Evolutionary conservation across 2,797 vertebrate species (phyloP), one percentile per base, ranked within the genome.

Genomic region (Bradypodion pumilum): DNA sequence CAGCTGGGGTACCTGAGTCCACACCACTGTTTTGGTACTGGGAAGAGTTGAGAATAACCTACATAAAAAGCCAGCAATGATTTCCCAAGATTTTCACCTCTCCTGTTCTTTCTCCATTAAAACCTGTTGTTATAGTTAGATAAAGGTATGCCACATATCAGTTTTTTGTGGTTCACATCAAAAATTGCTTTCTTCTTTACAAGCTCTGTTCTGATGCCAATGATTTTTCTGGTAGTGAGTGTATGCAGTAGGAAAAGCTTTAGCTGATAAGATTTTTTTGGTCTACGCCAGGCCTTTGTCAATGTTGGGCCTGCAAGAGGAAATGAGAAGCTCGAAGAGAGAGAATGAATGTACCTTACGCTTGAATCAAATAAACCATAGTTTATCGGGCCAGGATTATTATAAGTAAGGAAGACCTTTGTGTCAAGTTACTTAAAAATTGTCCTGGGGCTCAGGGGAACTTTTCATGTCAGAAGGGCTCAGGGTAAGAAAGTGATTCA

Each of bases 71-170:
- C 6, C 46, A 59, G 1, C 46, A n/a, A 42, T n/a, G 25, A 75
- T 75, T 66, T 63, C 81, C 3, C 23, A 49, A 40, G 13, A 29
- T 40, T 27, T 81, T 46, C n/a, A 2, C 7, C 40, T 27, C 56
- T 25, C 46, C 35, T 68, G 25, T 66, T 49, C 44, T 56, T 66
- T 72, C 40, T 29, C 74, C 81, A 29, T 19, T 5, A 35, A 75
- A 75, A 75, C 73, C 37, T 46, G 79, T 72, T 62, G n/a, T 52
- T 56, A 60, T 60, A 37, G 32, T 82, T 74, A 52, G 60, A 82
- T 7, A 40, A n/a, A 40, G 35, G 10, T 40, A 23, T 65, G 12
- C 44, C 29, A 2, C 10, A 15, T 40, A n/a, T 49, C 16, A 65
- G 4, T 25, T 37, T 42, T 73, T 2, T 81, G 35, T 81, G 42